phyloP scores from a whole-genome alignment of 2,797 vertebrate genomes.

The Neopelma chrysocephalum region DNA sequence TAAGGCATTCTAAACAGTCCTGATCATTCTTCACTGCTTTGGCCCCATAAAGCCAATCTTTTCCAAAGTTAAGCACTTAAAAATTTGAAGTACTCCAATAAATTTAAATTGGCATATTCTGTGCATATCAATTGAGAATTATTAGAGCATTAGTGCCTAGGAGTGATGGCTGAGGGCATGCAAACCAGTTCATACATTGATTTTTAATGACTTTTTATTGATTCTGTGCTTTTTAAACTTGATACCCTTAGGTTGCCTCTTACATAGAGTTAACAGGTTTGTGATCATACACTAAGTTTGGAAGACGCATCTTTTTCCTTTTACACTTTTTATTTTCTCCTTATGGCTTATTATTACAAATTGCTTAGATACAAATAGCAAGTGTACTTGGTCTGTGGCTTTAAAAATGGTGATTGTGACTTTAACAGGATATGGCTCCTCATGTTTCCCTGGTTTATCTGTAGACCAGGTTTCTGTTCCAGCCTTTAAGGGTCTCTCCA shows the following conservation, averaged over 20 bases:
- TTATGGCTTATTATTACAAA: background rate
- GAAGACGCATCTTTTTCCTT: background rate
- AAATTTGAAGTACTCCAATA: constrained; percentile 77
- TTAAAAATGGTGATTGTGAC: constrained; percentile 17
- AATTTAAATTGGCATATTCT: constrained; percentile 79
- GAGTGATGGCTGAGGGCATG: constrained; percentile 74
- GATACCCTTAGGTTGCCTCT: constrained; percentile 66
- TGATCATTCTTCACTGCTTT: constrained; percentile 58
- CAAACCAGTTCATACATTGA: constrained; percentile 74
- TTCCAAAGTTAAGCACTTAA: constrained; percentile 79
- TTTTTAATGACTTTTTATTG: constrained; percentile 83
- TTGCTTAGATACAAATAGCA: constrained; percentile 8
- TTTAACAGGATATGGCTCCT: constrained; percentile 2
- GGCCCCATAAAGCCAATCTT: constrained; percentile 71
- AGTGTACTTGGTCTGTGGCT: constrained; percentile 18
- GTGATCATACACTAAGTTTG: background rate
- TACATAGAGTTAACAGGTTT: constrained; percentile 47
- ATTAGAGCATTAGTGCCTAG: constrained; percentile 77
- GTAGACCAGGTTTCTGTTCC: constrained; percentile 4
- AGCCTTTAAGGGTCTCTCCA: constrained; percentile 10
- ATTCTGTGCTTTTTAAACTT: constrained; percentile 75
- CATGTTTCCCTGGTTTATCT: constrained; percentile 8
- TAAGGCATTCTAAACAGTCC: constrained; percentile 68
- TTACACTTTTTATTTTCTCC: background rate
- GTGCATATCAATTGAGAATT: constrained; percentile 78